A percentile compares a stretch with the other conserved stretches of the same genome.
phyloP scores from a whole-genome alignment of 2,113 vertebrate species.

The Leuciscus idus region DNA sequence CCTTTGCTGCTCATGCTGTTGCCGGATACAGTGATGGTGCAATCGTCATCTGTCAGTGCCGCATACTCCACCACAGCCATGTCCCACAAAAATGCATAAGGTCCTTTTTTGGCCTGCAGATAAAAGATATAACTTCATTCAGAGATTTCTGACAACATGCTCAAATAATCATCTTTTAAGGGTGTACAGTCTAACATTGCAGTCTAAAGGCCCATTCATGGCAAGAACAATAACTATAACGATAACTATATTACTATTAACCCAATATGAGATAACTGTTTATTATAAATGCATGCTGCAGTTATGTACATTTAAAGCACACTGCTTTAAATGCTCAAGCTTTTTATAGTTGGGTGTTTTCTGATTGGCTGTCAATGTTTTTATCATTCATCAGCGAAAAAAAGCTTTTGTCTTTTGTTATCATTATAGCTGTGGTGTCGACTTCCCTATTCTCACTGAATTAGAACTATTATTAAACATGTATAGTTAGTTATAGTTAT shows the following conservation, averaged over 20 bases:
- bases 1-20: slow-evolving; percentile 96
- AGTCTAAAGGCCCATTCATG: not conserved
- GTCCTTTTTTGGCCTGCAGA: slow-evolving; percentile 89
- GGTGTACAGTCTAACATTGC: not conserved
- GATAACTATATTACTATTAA: not conserved
- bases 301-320: not conserved
- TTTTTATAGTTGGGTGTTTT: not conserved
- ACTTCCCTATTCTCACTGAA: too few species aligned
- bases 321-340: not conserved
- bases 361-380: not conserved
- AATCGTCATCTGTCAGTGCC: slow-evolving; percentile 93
- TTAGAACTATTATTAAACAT: not conserved
- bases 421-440: too few species aligned
- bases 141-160: not conserved
- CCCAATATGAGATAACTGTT: not conserved
- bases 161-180: not conserved
- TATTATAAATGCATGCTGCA: not conserved
- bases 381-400: not conserved
- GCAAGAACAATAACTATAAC: not conserved
- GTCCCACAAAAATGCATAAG: slow-evolving; percentile 96
- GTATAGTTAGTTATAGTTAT: not conserved
- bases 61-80: slow-evolving; percentile 96
- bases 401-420: not conserved
- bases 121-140: not conserved
- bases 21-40: slow-evolving; percentile 89